These are phyloP conservation scores for Papilio gigon DNA, from an alignment of 2,888 invertebrate genomes.

Conservation along the genomic window DNA sequence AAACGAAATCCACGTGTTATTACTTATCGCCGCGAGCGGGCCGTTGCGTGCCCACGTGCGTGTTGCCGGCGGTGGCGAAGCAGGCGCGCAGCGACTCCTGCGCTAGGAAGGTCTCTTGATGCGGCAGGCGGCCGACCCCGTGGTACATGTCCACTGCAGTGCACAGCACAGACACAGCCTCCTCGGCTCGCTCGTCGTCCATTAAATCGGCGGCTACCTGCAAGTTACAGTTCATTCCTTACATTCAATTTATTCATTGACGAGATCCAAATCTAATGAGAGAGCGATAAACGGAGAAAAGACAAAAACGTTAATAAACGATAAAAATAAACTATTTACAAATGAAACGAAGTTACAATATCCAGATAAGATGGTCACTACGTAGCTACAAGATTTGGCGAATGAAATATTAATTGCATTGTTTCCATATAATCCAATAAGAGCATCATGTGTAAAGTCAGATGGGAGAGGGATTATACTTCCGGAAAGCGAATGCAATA, in stretches of 20 bases:
- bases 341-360: no score
- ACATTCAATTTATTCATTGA: no score
- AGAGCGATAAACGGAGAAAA: no score
- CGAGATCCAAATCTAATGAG: background rate
- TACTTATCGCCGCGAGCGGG: background rate
- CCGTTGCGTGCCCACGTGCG: constrained; percentile 49
- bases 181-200: constrained; percentile 78
- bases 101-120: constrained; percentile 85
- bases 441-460: background rate
- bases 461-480: constrained; percentile 13
- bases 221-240: constrained; percentile 18
- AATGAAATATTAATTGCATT: background rate
- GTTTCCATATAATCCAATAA: background rate
- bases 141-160: constrained; percentile 84
- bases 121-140: constrained; percentile 84
- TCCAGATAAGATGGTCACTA: no score
- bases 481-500: background rate
- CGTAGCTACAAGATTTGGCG: background rate
- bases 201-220: constrained; percentile 73
- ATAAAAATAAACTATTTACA: background rate
- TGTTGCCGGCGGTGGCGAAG: constrained; percentile 82
- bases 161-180: constrained; percentile 81
- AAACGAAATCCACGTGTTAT: background rate
- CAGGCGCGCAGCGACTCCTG: constrained; percentile 87
- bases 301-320: no score